Conservation (phyloP, 2,113 vertebrate species). For the Meles meles region DNA sequence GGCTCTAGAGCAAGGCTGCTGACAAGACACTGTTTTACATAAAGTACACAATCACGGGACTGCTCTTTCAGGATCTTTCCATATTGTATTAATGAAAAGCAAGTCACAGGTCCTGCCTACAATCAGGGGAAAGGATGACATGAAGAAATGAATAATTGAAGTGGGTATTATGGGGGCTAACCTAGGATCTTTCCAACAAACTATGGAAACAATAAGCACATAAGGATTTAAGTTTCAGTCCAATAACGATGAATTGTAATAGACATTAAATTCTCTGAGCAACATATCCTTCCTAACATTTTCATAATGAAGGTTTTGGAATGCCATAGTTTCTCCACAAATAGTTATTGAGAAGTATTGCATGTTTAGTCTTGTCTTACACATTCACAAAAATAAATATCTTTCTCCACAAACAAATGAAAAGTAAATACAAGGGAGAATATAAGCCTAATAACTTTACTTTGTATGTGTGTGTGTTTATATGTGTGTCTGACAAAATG, state of each 20-base stretch:
- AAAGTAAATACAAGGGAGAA: not conserved
- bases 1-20: not conserved
- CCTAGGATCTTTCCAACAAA: not conserved
- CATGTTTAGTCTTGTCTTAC: not conserved
- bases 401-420: not conserved
- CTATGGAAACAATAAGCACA: not conserved
- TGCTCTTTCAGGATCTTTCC: not conserved
- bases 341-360: not conserved
- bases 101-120: not conserved
- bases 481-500: not conserved
- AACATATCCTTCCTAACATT: not conserved
- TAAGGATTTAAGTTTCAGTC: not conserved
- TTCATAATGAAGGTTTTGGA: not conserved
- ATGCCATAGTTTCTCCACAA: not conserved
- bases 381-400: not conserved
- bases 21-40: not conserved
- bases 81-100: not conserved
- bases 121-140: not conserved
- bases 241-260: not conserved
- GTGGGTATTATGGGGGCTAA: accelerated
- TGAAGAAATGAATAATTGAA: not conserved
- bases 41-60: not conserved
- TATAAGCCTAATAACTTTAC: not conserved
- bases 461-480: not conserved
- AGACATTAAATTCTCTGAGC: not conserved